phyloP scores from a whole-genome alignment of 2,888 invertebrate genomes.

The Synergus umbraculus region DNA sequence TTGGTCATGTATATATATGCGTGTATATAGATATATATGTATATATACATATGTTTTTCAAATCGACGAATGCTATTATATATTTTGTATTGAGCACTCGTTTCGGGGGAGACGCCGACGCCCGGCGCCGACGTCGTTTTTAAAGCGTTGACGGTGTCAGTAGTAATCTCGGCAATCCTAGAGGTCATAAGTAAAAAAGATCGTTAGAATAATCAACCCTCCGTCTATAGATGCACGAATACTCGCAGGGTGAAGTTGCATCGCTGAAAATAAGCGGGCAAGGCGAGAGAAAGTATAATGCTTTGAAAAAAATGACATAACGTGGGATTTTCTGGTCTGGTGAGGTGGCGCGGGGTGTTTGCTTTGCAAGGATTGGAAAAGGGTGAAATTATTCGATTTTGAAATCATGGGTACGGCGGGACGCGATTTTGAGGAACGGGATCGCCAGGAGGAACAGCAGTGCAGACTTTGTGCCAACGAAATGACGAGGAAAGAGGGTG shows the following conservation, averaged over 20 bases:
- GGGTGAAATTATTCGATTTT: conserved; percentile 30
- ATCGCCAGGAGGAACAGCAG: conserved; percentile 64
- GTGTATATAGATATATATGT: conserved; percentile 44
- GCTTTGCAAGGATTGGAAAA: background rate
- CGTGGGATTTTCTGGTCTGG: background rate
- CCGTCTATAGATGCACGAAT: conserved; percentile 27
- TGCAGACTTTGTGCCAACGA: conserved; percentile 84
- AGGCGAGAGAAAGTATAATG: conserved; percentile 43
- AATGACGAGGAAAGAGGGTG: conserved; percentile 80
- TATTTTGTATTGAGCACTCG: conserved; percentile 76
- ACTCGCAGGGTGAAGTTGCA: conserved; percentile 53
- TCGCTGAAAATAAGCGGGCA: conserved; percentile 48
- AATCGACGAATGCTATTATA: conserved; percentile 76
- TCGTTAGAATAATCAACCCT: conserved; percentile 71
- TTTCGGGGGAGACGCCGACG: conserved; percentile 73
- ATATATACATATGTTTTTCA: conserved; percentile 72
- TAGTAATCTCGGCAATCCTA: conserved; percentile 73
- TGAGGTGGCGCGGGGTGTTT: conserved; percentile 40
- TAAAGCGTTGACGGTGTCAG: conserved; percentile 70
- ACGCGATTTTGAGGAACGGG: conserved; percentile 54
- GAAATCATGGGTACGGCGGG: conserved; percentile 60
- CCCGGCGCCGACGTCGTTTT: conserved; percentile 73
- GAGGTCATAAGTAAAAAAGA: conserved; percentile 68
- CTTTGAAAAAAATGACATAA: background rate
- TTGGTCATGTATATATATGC: conserved; percentile 55